Evolutionary conservation across 2,113 vertebrate species (phyloP).

Genomic region (Hylia prasina): DNA sequence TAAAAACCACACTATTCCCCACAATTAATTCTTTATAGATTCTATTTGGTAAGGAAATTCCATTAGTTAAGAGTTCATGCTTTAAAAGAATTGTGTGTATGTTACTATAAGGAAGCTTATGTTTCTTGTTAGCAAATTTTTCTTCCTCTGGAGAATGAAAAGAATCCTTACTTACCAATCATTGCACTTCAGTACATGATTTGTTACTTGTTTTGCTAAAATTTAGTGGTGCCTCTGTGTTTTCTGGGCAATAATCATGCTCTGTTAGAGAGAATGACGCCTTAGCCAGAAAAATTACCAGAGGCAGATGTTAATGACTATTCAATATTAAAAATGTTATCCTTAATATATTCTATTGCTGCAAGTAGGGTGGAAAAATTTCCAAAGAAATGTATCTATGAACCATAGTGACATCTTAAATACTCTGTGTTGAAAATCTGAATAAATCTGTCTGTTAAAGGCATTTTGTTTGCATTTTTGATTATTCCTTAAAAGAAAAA

Average conservation of each 20-base stretch:
- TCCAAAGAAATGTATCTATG: neutral
- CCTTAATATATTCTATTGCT: neutral
- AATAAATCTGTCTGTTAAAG: neutral
- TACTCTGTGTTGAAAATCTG: neutral
- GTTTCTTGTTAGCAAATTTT: neutral
- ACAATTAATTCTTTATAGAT: neutral
- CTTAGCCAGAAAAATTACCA: neutral
- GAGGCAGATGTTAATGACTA: neutral
- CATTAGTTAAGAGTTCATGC: neutral
- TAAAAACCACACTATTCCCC: neutral
- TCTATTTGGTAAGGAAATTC: neutral
- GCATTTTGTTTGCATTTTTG: neutral
- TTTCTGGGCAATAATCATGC: neutral
- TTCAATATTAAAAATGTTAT: neutral
- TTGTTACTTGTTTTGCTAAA: neutral
- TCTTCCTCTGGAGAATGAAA: neutral
- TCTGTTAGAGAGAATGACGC: neutral
- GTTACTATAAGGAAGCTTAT: neutral
- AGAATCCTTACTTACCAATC: neutral
- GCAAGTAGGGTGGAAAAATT: neutral
- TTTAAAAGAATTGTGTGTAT: neutral
- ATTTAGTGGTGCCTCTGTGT: neutral
- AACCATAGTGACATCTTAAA: neutral
- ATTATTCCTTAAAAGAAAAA: neutral
- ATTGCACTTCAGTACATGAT: neutral